Evolutionary conservation across 2,888 invertebrate genomes (phyloP), one percentile per base, ranked within the genome.

Genomic region (Orchestes rusci): DNA sequence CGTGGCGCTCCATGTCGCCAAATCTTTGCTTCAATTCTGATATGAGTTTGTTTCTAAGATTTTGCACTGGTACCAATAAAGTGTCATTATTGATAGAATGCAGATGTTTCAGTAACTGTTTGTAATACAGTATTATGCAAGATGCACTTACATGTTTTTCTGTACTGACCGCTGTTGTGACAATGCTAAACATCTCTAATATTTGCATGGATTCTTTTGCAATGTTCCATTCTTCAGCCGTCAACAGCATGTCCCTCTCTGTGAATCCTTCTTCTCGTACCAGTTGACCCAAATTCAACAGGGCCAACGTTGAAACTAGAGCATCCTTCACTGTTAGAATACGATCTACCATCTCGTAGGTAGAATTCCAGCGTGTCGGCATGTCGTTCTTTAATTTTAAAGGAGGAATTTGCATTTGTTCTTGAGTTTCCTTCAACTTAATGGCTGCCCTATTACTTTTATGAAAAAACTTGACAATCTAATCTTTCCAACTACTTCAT

Each of bases 381-480:
- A 43, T 38, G 7, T 43, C 43, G 4, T 30, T 10, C 20, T 43
- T 43, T 18, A 43, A 16, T 19, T 38, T 43, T 38, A 43, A 17
- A 13, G n/a, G 17, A 7, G 37, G 19, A 15, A 43, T 30, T 16
- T 23, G 20, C 45, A 44, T 44, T 31, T 32, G 33, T 15, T 45
- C 34, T 29, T 20, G 15, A 7, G 20, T 12, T 23, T n/a, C 17
- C 40, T 43, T 35, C 12, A 50, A 19, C 30, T 47, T 39, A 37
- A 33, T 12, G 39, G 16, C 16, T 3, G 45, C 41, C 19, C 27
- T 20, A 36, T 8, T 12, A 31, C 29, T 37, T 16, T 35, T 13
- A 36, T 18, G 31, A 34, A 35, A 46, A 36, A 29, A 39, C 7
- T 8, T 28, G 12, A 41, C 35, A 13, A 48, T 50, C 38, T 38